Base-by-base conservation (phyloP, 2,888 invertebrate species). In the Platycheirus rosarum region DNA sequence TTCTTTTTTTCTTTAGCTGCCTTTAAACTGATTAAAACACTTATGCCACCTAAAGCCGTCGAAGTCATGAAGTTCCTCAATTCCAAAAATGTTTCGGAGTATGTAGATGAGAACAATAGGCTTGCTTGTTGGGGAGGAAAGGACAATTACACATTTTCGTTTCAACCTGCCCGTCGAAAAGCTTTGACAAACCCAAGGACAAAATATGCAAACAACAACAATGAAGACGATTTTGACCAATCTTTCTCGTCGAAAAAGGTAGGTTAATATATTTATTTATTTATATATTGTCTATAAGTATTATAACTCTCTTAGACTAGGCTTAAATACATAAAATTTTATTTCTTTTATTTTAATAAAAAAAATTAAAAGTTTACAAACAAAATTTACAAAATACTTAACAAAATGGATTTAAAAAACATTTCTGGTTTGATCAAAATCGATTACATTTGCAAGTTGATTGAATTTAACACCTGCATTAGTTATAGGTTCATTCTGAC, bases 11-110 rank as follows among this genome's bases (percentile, higher is more conserved):
- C 91, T 91, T 78, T 87, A 95, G 97, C 98, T 84, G 96, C 96
- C 0, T 98, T 98, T 91, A 97, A 96, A 91, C 93, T 98, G 46
- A 95, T 98, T 7, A 98, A 97, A 90, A 92, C 94, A 0, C 93
- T 97, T 91, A 89, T 98, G 65, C 97, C 97, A 2, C 94, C 96
- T 0, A 96, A 96, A 89, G 97, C 97, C 9, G 95, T 97, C 16
- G 95, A 96, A 87, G 94, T 95, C 90, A 95, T 98, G 89, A 97
- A 96, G 89, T 96, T 97, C 91, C 93, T 96, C 0, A 93, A 93
- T 66, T 96, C 95, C 88, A 93, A 94, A 77, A 93, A 92, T 13
- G 91, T 98, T 51, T 93, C 93, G 79, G 95, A 95, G 13, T 94
- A 93, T 87, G 95, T 98, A 2, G 91, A 94, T 57, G 92, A 93